Base-by-base conservation (phyloP, 2,888 invertebrate species). In the Lampropteryx suffumata region DNA sequence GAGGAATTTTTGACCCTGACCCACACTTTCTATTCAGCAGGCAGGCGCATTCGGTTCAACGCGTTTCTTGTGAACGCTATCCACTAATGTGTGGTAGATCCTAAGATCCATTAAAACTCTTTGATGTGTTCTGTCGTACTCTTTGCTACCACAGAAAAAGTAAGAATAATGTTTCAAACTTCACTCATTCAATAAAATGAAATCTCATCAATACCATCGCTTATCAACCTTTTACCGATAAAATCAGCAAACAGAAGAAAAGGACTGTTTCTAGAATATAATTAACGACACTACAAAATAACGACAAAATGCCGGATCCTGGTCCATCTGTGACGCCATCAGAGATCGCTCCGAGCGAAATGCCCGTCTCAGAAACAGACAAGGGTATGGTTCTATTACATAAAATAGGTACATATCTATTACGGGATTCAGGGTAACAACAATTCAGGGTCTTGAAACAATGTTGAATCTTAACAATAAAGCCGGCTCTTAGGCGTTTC, bases 211-310 rank as follows among this genome's bases (percentile, higher is more conserved):
- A 56, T 55, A 46, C 50, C 60, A 59, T 57, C 50, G 49, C 12
- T 50, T 57, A 49, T 24, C 34, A 50, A 54, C 29, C 35, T 42
- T 55, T 50, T 48, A 41, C 10, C 54, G 45, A 30, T 48, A 49
- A 40, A 49, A 49, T 46, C 17, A 41, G 28, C 40, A 34, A 45
- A 37, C 32, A 50, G 13, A 33, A 40, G 17, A 28, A 56, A 51
- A 68, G 76, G 78, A 73, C 82, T 81, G 82, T 81, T 81, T 79
- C 73, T 67, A 59, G 13, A 48, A 56, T 46, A n/a, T 8, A 55
- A 51, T 55, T 50, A 29, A 57, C 27, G 2, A 17, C 17, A 17
- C 17, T 17, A 17, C 17, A 17, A 50, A 29, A 32, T 41, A 50
- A 13, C 17, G 14, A 28, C 58, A 73, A 44, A 36, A 82, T 83